Base-by-base conservation (phyloP, 2,113 vertebrate species). In the Gymnorhina tibicen region DNA sequence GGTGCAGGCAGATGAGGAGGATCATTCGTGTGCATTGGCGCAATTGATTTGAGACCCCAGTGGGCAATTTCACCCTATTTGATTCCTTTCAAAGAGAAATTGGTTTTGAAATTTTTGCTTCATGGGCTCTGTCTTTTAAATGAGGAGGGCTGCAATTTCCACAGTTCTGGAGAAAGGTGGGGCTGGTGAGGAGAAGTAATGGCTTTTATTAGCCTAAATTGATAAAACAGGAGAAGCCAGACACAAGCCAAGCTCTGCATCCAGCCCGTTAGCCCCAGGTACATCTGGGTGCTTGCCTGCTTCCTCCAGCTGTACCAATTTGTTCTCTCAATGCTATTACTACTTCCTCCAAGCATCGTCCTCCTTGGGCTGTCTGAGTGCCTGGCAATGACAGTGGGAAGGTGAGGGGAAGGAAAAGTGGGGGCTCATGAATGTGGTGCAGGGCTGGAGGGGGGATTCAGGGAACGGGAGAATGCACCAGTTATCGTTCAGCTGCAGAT, bases 1-100 rank as follows among this genome's bases (percentile, higher is more conserved):
- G 0, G 27, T 1, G 15, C 7, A 6, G 62, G 75, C 27, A 62
- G 75, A 23, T 0, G 4, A 47, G 44, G 63, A 85, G 44, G 42
- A 50, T 77, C 8, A 1, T 17, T 37, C 1, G 0, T 0, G 0
- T 7, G 11, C 70, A 41, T 23, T 0, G 0, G 22, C 5, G 1
- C 7, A 6, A 44, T 3, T 6, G 9, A 39, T 69, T 49, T 16
- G 53, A 39, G 69, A 44, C 6, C 64, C 35, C 13, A 23, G 21
- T 0, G 23, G 44, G 28, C 32, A 44, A 30, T 76, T 85, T 44
- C 33, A 26, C 28, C 67, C 42, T 33, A 0, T 33, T 72, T 32
- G 35, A n/a, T 83, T 75, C 59, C 35, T 76, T 60, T 28, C 62
- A 59, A 64, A 63, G 5, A 87, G 35, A 44, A 91, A 79, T 56